Evolutionary conservation across 2,113 vertebrate species (phyloP), one percentile per base, ranked within the genome.

Genomic region (Accipiter virgatus): DNA sequence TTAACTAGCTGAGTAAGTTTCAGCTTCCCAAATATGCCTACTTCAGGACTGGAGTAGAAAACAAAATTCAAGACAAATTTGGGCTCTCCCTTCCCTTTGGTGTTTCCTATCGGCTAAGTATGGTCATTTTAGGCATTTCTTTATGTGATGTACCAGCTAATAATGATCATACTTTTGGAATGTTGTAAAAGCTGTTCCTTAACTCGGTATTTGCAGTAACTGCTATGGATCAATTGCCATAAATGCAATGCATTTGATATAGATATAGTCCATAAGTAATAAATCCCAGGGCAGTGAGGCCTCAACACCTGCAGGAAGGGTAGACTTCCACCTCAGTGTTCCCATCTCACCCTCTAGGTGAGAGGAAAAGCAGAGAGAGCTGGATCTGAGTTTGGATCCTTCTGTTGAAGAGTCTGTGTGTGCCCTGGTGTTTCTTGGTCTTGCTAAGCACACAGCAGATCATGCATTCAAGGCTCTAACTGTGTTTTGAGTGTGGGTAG

Each of bases 11-110:
- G 10, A 50, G 25, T 67, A 38, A 7, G 3, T 42, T 90, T 79
- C 36, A 79, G 21, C 22, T 88, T 59, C 9, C 14, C 11, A 89
- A 86, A 61, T 40, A 29, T 7, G 2, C 12, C 9, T 48, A 16
- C 14, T 47, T 80, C 18, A 34, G 11, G 6, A 50, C 7, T 40
- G 25, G 29, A 78, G 2, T 43, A n/a, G 17, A 17, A 73, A 72
- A 40, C 5, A 66, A 78, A 66, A 17, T 9, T 27, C 3, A 56
- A 47, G 50, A 56, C 6, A 10, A 12, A 55, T 13, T 11, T 48
- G 8, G 9, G 20, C 3, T 67, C 4, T 6, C 0, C 0, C 8
- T 88, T 75, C 11, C 16, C 7, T 80, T 80, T 88, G 11, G 1
- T 65, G 31, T 71, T 83, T 67, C 18, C 10, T 47, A 8, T 21